phyloP scores from a whole-genome alignment of 1,140 invertebrate species.

The Drosophila guanche region DNA sequence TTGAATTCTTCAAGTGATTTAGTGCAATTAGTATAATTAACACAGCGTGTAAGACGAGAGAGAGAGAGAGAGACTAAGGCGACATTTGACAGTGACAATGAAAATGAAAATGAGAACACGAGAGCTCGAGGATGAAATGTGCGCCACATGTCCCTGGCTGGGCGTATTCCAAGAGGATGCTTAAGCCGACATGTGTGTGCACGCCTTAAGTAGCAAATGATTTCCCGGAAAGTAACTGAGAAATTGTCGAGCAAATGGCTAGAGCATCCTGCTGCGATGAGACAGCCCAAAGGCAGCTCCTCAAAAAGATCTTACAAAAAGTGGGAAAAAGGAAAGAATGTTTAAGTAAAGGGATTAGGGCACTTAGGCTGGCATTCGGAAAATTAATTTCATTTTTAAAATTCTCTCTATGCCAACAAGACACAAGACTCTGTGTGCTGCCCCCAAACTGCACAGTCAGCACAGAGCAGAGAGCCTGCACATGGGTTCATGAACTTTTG shows the following conservation, averaged over 20 bases:
- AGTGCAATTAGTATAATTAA: constrained; percentile 82
- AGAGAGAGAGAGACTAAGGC: constrained; percentile 41
- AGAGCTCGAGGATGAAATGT: constrained; percentile 30
- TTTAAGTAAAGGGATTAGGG: no score
- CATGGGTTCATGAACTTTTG: no score
- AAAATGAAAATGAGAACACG: constrained; percentile 22
- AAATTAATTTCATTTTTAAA: no score
- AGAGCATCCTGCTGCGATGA: neutral
- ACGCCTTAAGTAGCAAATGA: constrained; percentile 56
- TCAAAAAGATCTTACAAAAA: no score
- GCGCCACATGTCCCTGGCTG: constrained; percentile 61
- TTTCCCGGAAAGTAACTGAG: constrained; percentile 50
- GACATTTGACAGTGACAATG: constrained; percentile 70
- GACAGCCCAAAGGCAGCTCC: neutral
- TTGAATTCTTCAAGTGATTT: constrained; percentile 77
- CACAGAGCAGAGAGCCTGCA: no score
- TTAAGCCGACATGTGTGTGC: constrained; percentile 70
- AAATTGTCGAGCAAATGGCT: constrained; percentile 22
- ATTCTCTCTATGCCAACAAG: no score
- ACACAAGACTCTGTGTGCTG: no score
- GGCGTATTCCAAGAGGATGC: constrained; percentile 35
- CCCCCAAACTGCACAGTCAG: no score
- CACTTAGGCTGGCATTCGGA: no score
- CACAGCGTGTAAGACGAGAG: constrained; percentile 66
- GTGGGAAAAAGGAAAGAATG: neutral